Evolutionary conservation across 2,113 vertebrate species (phyloP), one percentile per base, ranked within the genome.

Genomic region (Pseudolaguvia tuberculata): DNA sequence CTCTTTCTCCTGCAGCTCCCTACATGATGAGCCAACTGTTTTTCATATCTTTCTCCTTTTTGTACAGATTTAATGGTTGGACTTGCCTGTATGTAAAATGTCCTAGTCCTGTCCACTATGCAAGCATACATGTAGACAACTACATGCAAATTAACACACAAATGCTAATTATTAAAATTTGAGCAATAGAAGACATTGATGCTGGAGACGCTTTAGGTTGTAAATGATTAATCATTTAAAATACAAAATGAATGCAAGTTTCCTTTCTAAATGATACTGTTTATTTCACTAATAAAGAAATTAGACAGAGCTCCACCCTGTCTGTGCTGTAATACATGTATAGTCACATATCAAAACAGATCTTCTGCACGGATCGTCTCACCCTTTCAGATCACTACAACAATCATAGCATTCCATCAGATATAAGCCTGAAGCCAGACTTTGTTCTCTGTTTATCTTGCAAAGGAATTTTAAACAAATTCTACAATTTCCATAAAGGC

Each of bases 361-460:
- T 87, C 84, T 86, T 71, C 75, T 83, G 82, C 82, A 83, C 85
- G 79, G 80, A 84, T 81, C 81, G 81, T 84, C 83, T 83, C 57
- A 57, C 68, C 59, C 82, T 70, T 77, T 70, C 70, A 78, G 35
- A 78, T 63, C 84, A 79, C 81, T 6, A 20, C 52, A 62, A 71
- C 73, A 84, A 78, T 82, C 76, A 82, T 23, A 69, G 75, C 66
- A 62, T 67, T 73, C 70, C 61, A 72, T 72, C 23, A 78, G 58
- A 78, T 67, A 59, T 55, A 47, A 61, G 67, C 77, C 59, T 70
- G 31, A 75, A 66, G 59, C 62, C 78, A 78, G 58, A 63, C 7
- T 52, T 47, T 55, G 56, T 69, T 59, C 45, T 21, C 52, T 18
- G 35, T 27, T 65, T 52, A 20, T 62, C 61, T 66, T 39, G 5